Base-by-base conservation (phyloP, 2,113 vertebrate genomes). In the Brienomyrus longianalis region DNA sequence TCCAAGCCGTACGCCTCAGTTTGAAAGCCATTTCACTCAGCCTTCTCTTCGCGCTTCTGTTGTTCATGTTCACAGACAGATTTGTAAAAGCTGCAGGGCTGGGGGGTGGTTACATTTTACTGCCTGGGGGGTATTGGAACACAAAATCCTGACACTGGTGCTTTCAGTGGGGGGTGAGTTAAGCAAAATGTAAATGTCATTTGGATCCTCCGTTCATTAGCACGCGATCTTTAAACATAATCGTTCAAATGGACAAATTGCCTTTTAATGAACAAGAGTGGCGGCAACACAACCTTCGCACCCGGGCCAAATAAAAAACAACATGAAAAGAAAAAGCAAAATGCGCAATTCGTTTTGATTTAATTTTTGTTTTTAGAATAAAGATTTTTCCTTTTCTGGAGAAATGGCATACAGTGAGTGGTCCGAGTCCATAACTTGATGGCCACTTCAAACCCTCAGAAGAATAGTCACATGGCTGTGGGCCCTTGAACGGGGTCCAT, bases 161-260 rank as follows among this genome's bases (percentile, higher is more conserved):
- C 39, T 66, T 88, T 88, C 35, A 45, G n/a, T 45, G 31, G 54
- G 56, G 8, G 39, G 27, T 15, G 3, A 88, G 35, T 66, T 43
- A 88, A 88, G 39, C 35, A n/a, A 66, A 62, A 88, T 45, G 56
- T 31, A 59, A 66, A 88, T 88, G 87, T 27, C 31, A 66, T 35
- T 62, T 23, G 10, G 54, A 66, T 66, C 87, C 6, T 21, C 39
- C n/a, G 35, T 88, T 39, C 54, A 62, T 66, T 88, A 19, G 31
- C 39, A 51, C 0, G 8, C 11, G 17, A 23, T 62, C 35, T 10
- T 87, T 27, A 87, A 87, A 31, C 23, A 51, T 13, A 47, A 43
- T 39, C 35, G 15, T 45, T 31, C 45, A 50, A 85, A 51, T 86
- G 47, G 45, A 27, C 45, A 51, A 48, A 86, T 86, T 86, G 48